These are phyloP conservation scores for Parambassis ranga DNA, from an alignment of 2,797 vertebrate genomes.

Conservation along the genomic window DNA sequence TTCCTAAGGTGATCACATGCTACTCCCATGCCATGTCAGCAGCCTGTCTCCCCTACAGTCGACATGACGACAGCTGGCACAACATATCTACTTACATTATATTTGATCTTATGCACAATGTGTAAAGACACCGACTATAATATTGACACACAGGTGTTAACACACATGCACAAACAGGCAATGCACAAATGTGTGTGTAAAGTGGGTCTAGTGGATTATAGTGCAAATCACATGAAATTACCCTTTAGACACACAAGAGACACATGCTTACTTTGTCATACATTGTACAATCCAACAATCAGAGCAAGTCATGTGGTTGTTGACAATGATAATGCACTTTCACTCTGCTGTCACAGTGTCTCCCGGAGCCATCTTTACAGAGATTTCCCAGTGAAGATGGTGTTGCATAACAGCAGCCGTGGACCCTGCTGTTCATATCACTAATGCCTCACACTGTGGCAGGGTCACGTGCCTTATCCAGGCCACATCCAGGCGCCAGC, in stretches of 20 bases:
- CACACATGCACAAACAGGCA: background rate
- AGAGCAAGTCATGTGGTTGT: slow-evolving; percentile 30
- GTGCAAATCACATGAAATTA: slow-evolving; percentile 27
- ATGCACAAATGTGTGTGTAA: slow-evolving; percentile 13
- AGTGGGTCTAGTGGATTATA: slow-evolving; percentile 33
- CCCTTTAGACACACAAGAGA: slow-evolving; percentile 20
- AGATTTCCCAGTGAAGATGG: slow-evolving; percentile 73
- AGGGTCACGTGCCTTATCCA: slow-evolving; percentile 75
- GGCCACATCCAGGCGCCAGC: slow-evolving; percentile 71
- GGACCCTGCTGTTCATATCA: slow-evolving; percentile 79
- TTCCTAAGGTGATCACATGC: slow-evolving; percentile 60
- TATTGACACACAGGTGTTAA: background rate
- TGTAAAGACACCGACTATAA: background rate
- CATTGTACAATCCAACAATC: slow-evolving; percentile 25
- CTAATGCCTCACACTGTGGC: slow-evolving; percentile 76
- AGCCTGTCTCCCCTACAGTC: slow-evolving; percentile 17
- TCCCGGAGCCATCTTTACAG: slow-evolving; percentile 63
- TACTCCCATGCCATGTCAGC: slow-evolving; percentile 41
- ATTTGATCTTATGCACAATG: slow-evolving; percentile 16
- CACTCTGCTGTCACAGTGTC: slow-evolving; percentile 54
- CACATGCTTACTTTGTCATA: slow-evolving; percentile 52
- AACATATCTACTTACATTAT: slow-evolving; percentile 42
- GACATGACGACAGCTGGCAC: slow-evolving; percentile 53
- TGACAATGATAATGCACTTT: slow-evolving; percentile 70
- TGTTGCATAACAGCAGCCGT: slow-evolving; percentile 68